Conservation (phyloP, 1,140 invertebrate species). For the Sycobia sp. region DNA sequence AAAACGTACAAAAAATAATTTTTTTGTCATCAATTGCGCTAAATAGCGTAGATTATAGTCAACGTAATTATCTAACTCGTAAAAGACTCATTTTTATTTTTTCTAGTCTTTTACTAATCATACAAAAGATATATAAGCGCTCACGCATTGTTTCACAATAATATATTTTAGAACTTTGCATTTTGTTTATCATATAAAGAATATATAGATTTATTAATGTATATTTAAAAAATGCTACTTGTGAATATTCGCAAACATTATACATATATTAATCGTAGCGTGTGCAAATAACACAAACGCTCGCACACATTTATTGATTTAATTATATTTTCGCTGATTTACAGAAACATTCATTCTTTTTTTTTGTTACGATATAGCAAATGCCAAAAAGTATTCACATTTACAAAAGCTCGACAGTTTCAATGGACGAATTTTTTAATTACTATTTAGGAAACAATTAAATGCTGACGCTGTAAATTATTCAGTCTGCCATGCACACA, state of each 20-base stretch:
- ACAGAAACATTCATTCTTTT: too few relatives aligned
- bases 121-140: constrained; percentile 27
- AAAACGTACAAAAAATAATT: constrained; percentile 8
- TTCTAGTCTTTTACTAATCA: constrained; percentile 2
- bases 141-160: constrained; percentile 22
- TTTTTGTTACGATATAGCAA: constrained; percentile 11
- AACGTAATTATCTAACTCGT: not conserved
- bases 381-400: constrained; percentile 33
- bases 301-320: constrained; percentile 17
- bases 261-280: constrained; percentile 5
- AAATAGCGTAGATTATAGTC: not conserved
- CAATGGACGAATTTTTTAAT: constrained; percentile 53
- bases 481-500: constrained; percentile 2
- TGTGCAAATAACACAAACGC: constrained; percentile 23
- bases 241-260: not conserved
- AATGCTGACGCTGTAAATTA: not conserved
- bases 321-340: not conserved
- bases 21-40: not conserved
- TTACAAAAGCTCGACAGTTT: constrained; percentile 57
- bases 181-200: constrained; percentile 35
- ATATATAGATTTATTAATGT: constrained; percentile 39
- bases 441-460: constrained; percentile 20
- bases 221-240: constrained; percentile 34
- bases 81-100: constrained; percentile 8
- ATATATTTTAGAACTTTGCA: constrained; percentile 21